Percentiles rank a stretch among this genome's conserved stretches.
Evolutionary conservation across 2,113 vertebrate species (phyloP).

Genomic region (Cromileptes altivelis): DNA sequence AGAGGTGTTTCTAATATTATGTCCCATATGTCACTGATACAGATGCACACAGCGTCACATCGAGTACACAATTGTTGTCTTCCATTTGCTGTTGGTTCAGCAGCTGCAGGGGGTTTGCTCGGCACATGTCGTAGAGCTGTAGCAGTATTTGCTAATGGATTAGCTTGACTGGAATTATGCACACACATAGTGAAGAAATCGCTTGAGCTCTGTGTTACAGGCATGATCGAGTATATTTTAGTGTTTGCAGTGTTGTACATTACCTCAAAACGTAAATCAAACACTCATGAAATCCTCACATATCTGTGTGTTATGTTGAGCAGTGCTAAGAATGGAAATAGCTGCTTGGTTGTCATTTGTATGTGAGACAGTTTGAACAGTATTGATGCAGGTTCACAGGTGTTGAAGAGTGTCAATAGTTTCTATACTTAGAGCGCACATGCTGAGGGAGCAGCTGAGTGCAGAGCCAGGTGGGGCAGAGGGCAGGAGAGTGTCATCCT

Average conservation of each 20-base stretch:
- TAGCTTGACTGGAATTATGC: slow-evolving; percentile 43
- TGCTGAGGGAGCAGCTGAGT: slow-evolving; percentile 37
- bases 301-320: slow-evolving; percentile 7
- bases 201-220: background rate
- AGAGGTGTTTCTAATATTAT: slow-evolving; percentile 13
- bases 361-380: background rate
- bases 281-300: background rate
- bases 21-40: background rate
- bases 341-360: background rate
- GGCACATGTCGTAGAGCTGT: slow-evolving; percentile 3
- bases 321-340: background rate
- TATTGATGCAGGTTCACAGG: slow-evolving; percentile 13
- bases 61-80: slow-evolving; percentile 42
- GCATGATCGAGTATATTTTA: background rate
- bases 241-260: slow-evolving; percentile 35
- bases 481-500: slow-evolving; percentile 15
- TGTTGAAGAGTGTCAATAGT: slow-evolving; percentile 27
- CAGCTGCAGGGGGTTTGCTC: slow-evolving; percentile 20
- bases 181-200: background rate
- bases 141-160: slow-evolving; percentile 15
- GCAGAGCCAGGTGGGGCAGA: slow-evolving; percentile 52
- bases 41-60: background rate
- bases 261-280: slow-evolving; percentile 25
- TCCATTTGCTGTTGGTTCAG: slow-evolving; percentile 37
- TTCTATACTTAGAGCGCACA: slow-evolving; percentile 61